phyloP scores from a whole-genome alignment of 2,113 vertebrate genomes.

The Junco hyemalis region DNA sequence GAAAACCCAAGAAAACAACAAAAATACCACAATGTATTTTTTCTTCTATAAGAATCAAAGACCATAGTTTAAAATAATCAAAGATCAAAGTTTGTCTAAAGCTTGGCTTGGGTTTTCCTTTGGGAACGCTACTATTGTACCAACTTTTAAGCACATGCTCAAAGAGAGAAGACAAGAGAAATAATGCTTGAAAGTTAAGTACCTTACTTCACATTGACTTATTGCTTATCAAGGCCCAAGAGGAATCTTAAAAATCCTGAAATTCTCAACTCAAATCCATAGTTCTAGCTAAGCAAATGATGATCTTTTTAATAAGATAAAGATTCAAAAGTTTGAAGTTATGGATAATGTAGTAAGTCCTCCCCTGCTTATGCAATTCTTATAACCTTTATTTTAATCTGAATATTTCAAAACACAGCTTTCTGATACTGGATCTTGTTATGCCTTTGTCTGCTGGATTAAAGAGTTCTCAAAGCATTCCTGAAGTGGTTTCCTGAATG shows the following conservation, averaged over 20 bases:
- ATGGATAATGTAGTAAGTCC: not conserved
- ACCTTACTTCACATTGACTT: not conserved
- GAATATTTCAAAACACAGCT: slow-evolving; percentile 30
- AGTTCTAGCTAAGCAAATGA: not conserved
- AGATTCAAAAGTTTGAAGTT: not conserved
- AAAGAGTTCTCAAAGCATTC: slow-evolving; percentile 61
- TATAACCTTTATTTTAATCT: not conserved
- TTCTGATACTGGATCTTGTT: slow-evolving; percentile 47
- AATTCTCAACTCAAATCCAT: not conserved
- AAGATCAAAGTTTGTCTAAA: not conserved
- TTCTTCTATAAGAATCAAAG: not conserved
- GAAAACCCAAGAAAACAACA: not conserved
- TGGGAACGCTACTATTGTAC: not conserved
- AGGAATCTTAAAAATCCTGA: not conserved
- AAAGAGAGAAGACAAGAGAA: not conserved
- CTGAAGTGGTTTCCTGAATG: slow-evolving; percentile 44
- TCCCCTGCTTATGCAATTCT: not conserved
- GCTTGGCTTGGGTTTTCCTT: not conserved
- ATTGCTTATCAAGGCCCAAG: not conserved
- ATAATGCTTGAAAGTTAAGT: not conserved
- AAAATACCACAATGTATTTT: rapidly evolving
- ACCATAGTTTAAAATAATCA: not conserved
- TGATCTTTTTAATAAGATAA: not conserved
- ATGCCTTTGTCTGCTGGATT: slow-evolving; percentile 56
- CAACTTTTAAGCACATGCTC: not conserved